A percentile compares a stretch with the other conserved stretches of the same genome.
Evolutionary conservation across 2,113 vertebrate genomes (phyloP).

Genomic region (Sylvia atricapilla): DNA sequence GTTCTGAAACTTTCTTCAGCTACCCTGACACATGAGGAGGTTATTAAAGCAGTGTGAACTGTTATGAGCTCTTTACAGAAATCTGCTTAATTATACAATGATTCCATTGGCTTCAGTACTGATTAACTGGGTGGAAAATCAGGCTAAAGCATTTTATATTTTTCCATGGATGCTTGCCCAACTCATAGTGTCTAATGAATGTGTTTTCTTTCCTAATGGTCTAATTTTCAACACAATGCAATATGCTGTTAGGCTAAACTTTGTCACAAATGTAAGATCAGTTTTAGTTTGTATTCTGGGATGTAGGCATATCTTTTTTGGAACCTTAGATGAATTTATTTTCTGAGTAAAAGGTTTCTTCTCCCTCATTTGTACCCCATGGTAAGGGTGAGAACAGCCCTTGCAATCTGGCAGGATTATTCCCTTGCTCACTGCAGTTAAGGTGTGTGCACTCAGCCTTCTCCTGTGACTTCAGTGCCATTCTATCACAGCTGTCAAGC

Average conservation of each 20-base stretch:
- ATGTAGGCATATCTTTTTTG: background rate
- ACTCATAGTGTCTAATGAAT: conserved; percentile 15
- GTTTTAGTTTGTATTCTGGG: background rate
- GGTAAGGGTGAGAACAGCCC: background rate
- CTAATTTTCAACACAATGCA: background rate
- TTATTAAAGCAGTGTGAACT: conserved; percentile 51
- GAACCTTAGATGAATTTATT: background rate
- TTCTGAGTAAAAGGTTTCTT: background rate
- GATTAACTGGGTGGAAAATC: conserved; percentile 69
- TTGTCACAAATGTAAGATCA: background rate
- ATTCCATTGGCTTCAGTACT: conserved; percentile 56
- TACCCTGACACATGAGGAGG: background rate
- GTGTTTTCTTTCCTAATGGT: conserved; percentile 15
- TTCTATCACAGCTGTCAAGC: background rate
- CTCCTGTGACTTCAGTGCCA: background rate
- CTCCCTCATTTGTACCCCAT: rapidly evolving
- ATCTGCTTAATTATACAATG: conserved; percentile 37
- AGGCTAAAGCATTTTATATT: conserved; percentile 58
- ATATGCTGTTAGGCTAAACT: background rate
- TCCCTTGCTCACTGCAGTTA: background rate
- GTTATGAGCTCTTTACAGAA: conserved; percentile 48
- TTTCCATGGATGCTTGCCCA: conserved; percentile 63
- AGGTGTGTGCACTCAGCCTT: background rate
- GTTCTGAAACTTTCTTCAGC: background rate
- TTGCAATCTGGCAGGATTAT: background rate